Evolutionary conservation across 1,140 invertebrate species (phyloP).

Genomic region (Phocides pigmalion): DNA sequence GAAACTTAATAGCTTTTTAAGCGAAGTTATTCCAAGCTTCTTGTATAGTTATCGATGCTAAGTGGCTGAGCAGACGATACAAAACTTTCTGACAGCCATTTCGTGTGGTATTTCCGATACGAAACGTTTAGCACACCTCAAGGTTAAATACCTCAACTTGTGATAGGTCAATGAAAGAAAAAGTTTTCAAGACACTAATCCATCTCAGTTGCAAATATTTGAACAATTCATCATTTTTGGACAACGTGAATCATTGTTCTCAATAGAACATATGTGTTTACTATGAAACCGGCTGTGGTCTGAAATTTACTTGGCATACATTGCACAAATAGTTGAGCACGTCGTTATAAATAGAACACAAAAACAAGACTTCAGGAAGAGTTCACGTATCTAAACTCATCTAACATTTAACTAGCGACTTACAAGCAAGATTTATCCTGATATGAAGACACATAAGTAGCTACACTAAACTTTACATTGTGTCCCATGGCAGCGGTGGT

Average conservation of each 20-base stretch:
- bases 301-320: neutral
- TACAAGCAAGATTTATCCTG: neutral
- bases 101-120: neutral
- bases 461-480: constrained; percentile 14
- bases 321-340: neutral
- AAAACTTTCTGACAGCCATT: constrained; percentile 2
- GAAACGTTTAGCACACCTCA: neutral
- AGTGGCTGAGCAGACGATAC: neutral
- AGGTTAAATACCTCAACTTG: constrained; percentile 15
- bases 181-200: neutral
- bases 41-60: neutral
- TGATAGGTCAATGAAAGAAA: constrained; percentile 10
- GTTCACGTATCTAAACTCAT: neutral
- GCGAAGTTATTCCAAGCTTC: neutral
- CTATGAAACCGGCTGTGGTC: constrained; percentile 1
- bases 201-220: neutral
- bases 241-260: constrained; percentile 15
- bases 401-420: neutral
- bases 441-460: neutral
- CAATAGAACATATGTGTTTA: constrained; percentile 8
- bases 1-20: constrained; percentile 8
- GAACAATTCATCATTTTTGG: constrained; percentile 4
- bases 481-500: neutral
- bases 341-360: neutral
- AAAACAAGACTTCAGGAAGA: neutral